Base-by-base conservation (phyloP, 1,140 invertebrate genomes). In the Lepidurus couesii region DNA sequence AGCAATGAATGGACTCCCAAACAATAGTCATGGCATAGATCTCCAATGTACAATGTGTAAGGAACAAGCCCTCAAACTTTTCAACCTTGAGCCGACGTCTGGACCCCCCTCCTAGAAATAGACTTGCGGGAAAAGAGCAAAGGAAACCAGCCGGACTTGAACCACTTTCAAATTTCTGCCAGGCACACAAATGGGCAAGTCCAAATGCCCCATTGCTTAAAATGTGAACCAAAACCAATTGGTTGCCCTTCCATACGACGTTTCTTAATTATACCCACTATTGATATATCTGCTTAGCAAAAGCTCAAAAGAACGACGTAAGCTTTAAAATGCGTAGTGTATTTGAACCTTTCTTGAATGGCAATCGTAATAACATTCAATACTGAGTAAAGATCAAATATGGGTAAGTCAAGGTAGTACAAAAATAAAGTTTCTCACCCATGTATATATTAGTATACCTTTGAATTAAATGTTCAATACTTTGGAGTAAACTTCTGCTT, bases 1-100 rank as follows among this genome's bases (percentile, higher is more conserved):
- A 65, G 16, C 53, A 9, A 21, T 65, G 53, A 65, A 65, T 65
- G 53, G 21, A 65, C 53, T 21, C 8, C 16, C 53, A n/a, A 65
- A 65, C 53, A 65, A 65, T 65, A 65, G 53, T 7, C 53, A 65
- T 21, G 53, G 53, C 53, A 65, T 21, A 65, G 53, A 65, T 21
- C 16, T 65, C 53, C 7, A 7, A n/a, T 13, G 21, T 65, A 65
- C 53, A 65, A 21, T 65, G 53, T 21, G n/a, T 65, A 65, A 65
- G 53, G 53, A 65, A 65, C 53, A 65, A 65, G 53, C 53, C 53
- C 53, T 21, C 16, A 65, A 34, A 34, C 34, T 34, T 65, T 65
- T 21, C 53, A 47, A 65, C 53, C 21, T 9, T 21, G 21, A n/a
- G 53, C 9, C 21, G 21, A 65, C 16, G 21, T 65, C 53, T 65